These are phyloP conservation scores for Mesoligia furuncula DNA, from an alignment of 2,888 invertebrate genomes.

Conservation along the genomic window DNA sequence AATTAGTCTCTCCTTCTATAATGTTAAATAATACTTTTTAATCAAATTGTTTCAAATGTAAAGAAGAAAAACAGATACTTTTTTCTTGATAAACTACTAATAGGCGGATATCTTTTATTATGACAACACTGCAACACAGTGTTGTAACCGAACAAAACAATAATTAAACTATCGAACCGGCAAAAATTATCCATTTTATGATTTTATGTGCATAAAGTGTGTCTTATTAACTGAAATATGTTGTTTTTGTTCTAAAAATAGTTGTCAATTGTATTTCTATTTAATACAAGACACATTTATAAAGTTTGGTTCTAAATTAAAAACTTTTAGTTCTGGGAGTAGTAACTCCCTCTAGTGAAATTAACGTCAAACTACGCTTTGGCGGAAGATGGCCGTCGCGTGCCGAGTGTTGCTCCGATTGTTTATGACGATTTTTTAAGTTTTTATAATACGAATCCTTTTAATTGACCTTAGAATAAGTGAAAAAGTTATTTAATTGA, in stretches of 20 bases:
- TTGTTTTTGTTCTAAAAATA: background rate
- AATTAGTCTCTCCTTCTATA: background rate
- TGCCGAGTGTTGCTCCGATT: constrained; percentile 87
- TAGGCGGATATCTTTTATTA: background rate
- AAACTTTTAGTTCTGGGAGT: constrained; percentile 22
- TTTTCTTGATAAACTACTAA: background rate
- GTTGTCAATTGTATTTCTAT: background rate
- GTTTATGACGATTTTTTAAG: constrained; percentile 85
- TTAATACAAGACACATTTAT: background rate
- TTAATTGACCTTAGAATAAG: constrained; percentile 74
- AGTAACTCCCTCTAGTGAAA: constrained; percentile 80
- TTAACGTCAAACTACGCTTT: constrained; percentile 83
- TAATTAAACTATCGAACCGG: constrained; percentile 32
- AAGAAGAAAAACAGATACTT: background rate
- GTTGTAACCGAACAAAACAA: constrained; percentile 53
- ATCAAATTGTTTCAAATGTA: too few relatives aligned
- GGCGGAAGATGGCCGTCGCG: constrained; percentile 90
- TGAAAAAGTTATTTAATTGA: constrained; percentile 72
- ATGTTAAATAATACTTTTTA: background rate
- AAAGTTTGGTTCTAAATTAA: background rate
- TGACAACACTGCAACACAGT: constrained; percentile 24
- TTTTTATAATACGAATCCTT: constrained; percentile 79
- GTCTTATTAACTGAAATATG: background rate
- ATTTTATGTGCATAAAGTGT: background rate
- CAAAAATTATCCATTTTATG: constrained; percentile 4